phyloP scores from a whole-genome alignment of 1,140 invertebrate genomes.

The Octopus bimaculoides region DNA sequence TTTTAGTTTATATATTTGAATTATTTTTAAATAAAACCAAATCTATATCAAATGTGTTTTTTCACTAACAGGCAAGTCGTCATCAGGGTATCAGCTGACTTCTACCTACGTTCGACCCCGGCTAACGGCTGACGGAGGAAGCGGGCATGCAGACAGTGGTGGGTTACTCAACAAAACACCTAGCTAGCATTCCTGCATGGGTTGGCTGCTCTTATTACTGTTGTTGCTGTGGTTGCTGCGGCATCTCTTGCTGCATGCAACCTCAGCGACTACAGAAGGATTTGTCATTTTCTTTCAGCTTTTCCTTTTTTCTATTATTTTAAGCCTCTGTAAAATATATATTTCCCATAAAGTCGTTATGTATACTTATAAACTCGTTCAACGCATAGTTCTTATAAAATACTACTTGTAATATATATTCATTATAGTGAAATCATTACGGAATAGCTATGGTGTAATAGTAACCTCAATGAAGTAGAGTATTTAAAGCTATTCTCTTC shows the following conservation, averaged over 20 bases:
- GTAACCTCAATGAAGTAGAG: too few species aligned
- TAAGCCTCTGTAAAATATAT: background rate
- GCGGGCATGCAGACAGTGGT: background rate
- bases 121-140: background rate
- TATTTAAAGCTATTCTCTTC: too few species aligned
- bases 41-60: background rate
- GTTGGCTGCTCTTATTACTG: background rate
- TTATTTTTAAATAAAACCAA: too few species aligned
- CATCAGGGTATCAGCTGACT: background rate
- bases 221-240: background rate
- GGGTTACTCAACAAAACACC: background rate
- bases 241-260: too few species aligned
- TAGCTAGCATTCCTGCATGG: background rate
- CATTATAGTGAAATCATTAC: too few species aligned
- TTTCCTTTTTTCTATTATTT: background rate
- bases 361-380: too few species aligned
- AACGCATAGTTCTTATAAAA: too few species aligned
- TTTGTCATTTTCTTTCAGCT: background rate
- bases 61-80: background rate
- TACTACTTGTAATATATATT: too few species aligned
- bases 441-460: too few species aligned
- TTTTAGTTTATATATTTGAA: too few species aligned
- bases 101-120: background rate
- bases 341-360: too few species aligned
- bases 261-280: too few species aligned